Evolutionary conservation across 1,140 invertebrate genomes (phyloP), one percentile per base, ranked within the genome.

Genomic region (Procambarus virginalis): DNA sequence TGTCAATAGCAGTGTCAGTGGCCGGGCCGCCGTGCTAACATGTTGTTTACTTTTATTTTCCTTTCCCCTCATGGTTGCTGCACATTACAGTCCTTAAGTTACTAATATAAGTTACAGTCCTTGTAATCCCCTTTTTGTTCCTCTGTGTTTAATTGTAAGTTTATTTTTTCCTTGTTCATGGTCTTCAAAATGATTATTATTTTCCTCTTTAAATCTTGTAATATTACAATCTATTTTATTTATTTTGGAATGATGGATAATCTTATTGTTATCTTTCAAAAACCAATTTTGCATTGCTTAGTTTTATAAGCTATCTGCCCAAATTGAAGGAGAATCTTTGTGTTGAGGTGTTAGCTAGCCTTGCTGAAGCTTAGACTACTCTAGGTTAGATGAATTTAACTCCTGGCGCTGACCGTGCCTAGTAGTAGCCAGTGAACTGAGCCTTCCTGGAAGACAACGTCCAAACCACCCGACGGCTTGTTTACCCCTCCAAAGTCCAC

Each of bases 271-370:
- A 86, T 45, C 84, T 79, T 86, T 86, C 75, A 86, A 77, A 86
- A 78, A 48, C 76, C 76, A 48, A 49, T 78, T 48, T 78, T 77
- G 84, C 84, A 86, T 77, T 86, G 84, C 84, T 85, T 86, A 86
- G 73, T 86, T 78, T 17, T 60, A 86, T 51, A 60, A 85, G 49
- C 14, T 17, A 45, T 58, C 70, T 85, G 64, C 83, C 60, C 55
- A 81, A 73, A 17, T 75, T 80, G 68, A 81, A 82, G 60, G 85
- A 87, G 77, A 87, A 88, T 20, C 68, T 81, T 88, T 88, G 86
- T 88, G 86, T 88, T 81, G 86, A 88, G 86, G 86, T 81, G 86
- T 81, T 86, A 88, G 86, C 64, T 80, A 88, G 86, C 86, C 78
- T 34, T 87, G 86, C 78, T 87, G 86, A 60, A 82, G 86, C 79